A percentile compares a stretch with the other conserved stretches of the same genome.
These are phyloP conservation scores for Aethina tumida DNA, from an alignment of 1,140 invertebrate species.

Conservation along the genomic window DNA sequence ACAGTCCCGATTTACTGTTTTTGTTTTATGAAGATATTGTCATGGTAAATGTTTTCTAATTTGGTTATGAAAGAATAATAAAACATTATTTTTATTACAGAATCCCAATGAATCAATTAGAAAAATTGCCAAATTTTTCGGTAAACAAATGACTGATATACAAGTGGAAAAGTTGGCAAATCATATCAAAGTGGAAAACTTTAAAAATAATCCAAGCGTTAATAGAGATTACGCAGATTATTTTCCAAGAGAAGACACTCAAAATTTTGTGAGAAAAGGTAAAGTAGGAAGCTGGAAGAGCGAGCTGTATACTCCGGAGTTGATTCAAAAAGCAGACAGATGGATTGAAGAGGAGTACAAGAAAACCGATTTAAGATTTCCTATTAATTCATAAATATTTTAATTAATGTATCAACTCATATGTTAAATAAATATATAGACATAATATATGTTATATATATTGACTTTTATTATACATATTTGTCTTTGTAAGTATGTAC, in stretches of 20 bases:
- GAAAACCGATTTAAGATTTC: no score
- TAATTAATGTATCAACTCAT: no score
- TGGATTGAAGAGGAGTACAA: slow-evolving; percentile 51
- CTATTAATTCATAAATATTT: no score
- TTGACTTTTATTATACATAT: no score
- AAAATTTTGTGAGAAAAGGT: slow-evolving; percentile 54
- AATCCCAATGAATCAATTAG: neutral
- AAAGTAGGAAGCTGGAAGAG: slow-evolving; percentile 52
- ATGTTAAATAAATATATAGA: no score
- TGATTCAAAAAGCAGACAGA: slow-evolving; percentile 49
- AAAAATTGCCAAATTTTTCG: slow-evolving; percentile 8
- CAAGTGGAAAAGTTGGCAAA: slow-evolving; percentile 44
- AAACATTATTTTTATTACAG: slow-evolving; percentile 37
- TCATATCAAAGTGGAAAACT: slow-evolving; percentile 58
- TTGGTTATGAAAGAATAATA: no score
- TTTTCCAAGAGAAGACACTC: slow-evolving; percentile 38
- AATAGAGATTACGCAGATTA: slow-evolving; percentile 52
- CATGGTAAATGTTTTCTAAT: no score
- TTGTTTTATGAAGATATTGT: no score
- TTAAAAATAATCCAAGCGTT: slow-evolving; percentile 57
- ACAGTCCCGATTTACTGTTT: no score
- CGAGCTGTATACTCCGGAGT: slow-evolving; percentile 49
- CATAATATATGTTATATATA: no score
- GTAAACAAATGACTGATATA: slow-evolving; percentile 40
- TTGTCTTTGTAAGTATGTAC: no score